phyloP scores from a whole-genome alignment of 1,140 invertebrate genomes.

The Diorhabda elongata region DNA sequence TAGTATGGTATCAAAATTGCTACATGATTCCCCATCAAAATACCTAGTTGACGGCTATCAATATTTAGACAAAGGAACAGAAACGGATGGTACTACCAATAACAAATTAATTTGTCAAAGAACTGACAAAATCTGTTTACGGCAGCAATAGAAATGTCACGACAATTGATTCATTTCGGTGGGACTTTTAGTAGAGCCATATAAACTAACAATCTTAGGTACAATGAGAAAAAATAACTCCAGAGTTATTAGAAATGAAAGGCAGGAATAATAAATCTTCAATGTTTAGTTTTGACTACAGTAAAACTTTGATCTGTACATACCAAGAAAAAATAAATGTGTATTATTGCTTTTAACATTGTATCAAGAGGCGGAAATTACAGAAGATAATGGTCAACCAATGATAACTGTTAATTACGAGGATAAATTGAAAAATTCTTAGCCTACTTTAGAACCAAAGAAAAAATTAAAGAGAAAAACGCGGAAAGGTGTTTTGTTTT shows the following conservation, averaged over 20 bases:
- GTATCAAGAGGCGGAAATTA: too few relatives aligned
- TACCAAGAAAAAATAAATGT: slow-evolving; percentile 28
- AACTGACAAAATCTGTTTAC: slow-evolving; percentile 24
- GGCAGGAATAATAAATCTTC: background rate
- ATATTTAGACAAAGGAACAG: slow-evolving; percentile 40
- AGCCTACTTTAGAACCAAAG: too few relatives aligned
- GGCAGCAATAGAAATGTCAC: slow-evolving; percentile 39
- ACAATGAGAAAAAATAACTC: slow-evolving; percentile 39
- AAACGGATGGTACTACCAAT: slow-evolving; percentile 29
- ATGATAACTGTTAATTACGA: too few relatives aligned
- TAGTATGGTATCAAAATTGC: slow-evolving; percentile 44
- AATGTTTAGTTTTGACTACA: slow-evolving; percentile 24
- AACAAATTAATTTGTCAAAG: slow-evolving; percentile 20
- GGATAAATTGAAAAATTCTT: too few relatives aligned
- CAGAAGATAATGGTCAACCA: too few relatives aligned
- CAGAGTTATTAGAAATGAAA: slow-evolving; percentile 26
- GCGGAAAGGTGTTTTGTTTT: too few relatives aligned
- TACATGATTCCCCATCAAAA: slow-evolving; percentile 34
- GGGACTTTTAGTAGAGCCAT: slow-evolving; percentile 33
- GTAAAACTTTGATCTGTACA: slow-evolving; percentile 28
- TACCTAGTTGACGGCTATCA: slow-evolving; percentile 34
- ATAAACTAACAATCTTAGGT: slow-evolving; percentile 41
- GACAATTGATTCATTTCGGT: slow-evolving; percentile 44
- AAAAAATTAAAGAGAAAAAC: too few relatives aligned
- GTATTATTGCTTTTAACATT: too few relatives aligned